phyloP scores from a whole-genome alignment of 1,140 invertebrate genomes.

The Zaprionus inermis region DNA sequence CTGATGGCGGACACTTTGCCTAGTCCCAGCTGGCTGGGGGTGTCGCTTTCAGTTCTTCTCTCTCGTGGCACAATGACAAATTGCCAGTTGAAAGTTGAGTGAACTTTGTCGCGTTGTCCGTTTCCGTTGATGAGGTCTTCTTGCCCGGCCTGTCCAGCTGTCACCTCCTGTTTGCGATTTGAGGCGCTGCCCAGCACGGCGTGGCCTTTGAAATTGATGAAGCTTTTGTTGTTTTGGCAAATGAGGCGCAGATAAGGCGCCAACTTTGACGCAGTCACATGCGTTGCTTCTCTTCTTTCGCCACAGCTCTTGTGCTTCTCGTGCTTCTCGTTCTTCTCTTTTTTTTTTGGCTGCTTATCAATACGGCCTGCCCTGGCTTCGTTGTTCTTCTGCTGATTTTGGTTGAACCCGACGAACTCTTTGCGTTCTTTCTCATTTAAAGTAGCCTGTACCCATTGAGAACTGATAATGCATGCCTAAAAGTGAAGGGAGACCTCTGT shows the following conservation, averaged over 20 bases:
- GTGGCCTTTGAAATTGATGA: conserved; percentile 70
- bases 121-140: conserved; percentile 37
- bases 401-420: background rate
- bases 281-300: conserved; percentile 21
- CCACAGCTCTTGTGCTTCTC: conserved; percentile 14
- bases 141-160: conserved; percentile 13
- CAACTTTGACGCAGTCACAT: conserved; percentile 66
- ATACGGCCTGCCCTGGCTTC: conserved; percentile 7
- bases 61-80: conserved; percentile 77
- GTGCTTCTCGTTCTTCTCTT: conserved; percentile 12
- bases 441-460: background rate
- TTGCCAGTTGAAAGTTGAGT: conserved; percentile 80
- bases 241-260: conserved; percentile 78
- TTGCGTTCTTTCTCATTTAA: background rate
- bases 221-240: conserved; percentile 75
- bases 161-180: conserved; percentile 47
- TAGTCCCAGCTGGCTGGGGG: conserved; percentile 47
- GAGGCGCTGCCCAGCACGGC: conserved; percentile 48
- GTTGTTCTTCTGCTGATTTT: background rate
- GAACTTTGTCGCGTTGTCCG: conserved; percentile 71
- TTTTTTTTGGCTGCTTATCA: conserved; percentile 50
- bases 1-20: conserved; percentile 59
- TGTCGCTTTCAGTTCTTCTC: conserved; percentile 46
- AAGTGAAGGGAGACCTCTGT: background rate
- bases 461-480: conserved; percentile 1